Percentiles rank a stretch among this genome's conserved stretches.
phyloP scores from a whole-genome alignment of 2,797 vertebrate genomes.

The Zenarchopterus dispar region DNA sequence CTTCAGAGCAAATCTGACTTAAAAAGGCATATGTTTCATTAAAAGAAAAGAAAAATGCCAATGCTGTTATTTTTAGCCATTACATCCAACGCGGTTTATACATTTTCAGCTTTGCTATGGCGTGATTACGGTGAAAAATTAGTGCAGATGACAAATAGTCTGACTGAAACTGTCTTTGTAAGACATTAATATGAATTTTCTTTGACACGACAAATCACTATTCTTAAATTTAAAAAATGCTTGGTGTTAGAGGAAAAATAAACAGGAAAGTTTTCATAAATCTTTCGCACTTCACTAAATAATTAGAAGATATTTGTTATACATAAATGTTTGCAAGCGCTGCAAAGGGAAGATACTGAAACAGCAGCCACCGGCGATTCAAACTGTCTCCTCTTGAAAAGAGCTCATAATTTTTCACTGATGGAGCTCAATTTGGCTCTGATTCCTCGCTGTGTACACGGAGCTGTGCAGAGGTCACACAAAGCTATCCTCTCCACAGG shows the following conservation, averaged over 20 bases:
- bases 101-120: conserved; percentile 44
- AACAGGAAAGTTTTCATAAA: conserved; percentile 43
- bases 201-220: conserved; percentile 30
- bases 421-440: conserved; percentile 51
- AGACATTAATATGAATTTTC: conserved; percentile 39
- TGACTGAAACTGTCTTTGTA: conserved; percentile 31
- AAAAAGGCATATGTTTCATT: conserved; percentile 25
- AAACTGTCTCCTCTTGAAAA: conserved; percentile 34
- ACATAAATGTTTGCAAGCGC: conserved; percentile 40
- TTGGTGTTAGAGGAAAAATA: conserved; percentile 38
- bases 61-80: conserved; percentile 24
- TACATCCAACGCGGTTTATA: conserved; percentile 4
- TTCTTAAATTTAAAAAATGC: conserved; percentile 34
- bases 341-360: conserved; percentile 44
- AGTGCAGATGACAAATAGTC: conserved; percentile 24
- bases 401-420: conserved; percentile 56
- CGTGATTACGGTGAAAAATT: conserved; percentile 54
- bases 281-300: conserved; percentile 46
- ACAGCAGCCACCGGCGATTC: conserved; percentile 40
- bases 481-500: conserved; percentile 33
- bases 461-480: conserved; percentile 42
- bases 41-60: not conserved
- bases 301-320: conserved; percentile 36
- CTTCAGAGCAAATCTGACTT: conserved; percentile 47
- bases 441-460: conserved; percentile 35